These are phyloP conservation scores for Progne subis DNA, from an alignment of 2,113 vertebrate genomes.

Conservation along the genomic window DNA sequence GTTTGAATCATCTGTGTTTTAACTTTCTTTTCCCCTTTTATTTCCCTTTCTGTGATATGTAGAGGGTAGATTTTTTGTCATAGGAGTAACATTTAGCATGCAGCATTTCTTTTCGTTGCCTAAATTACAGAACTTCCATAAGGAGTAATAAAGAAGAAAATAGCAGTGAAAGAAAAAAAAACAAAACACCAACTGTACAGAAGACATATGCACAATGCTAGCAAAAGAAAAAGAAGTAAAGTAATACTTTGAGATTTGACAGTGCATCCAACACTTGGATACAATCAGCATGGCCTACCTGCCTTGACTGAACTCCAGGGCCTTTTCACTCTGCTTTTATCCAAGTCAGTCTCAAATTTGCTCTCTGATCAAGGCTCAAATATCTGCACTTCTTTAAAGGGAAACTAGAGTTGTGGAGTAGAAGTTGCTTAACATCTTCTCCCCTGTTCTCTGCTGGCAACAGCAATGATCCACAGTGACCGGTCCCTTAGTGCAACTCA, in stretches of 20 bases:
- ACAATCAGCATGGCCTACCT: neutral
- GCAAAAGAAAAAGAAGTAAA: neutral
- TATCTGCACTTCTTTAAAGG: neutral
- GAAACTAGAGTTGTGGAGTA: neutral
- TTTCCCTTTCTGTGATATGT: neutral
- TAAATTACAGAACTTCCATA: neutral
- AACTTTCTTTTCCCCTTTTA: neutral
- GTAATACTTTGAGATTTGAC: neutral
- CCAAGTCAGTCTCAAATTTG: neutral
- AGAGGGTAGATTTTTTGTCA: neutral
- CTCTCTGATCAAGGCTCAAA: neutral
- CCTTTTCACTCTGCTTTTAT: neutral
- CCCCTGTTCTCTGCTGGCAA: neutral
- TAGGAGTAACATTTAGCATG: neutral
- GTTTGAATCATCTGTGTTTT: neutral
- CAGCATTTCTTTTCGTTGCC: neutral
- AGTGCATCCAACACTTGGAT: neutral
- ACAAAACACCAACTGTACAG: neutral
- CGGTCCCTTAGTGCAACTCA: neutral
- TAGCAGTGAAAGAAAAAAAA: neutral
- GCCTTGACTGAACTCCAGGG: neutral
- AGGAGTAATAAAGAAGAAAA: neutral
- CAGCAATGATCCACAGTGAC: neutral
- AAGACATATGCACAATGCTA: neutral
- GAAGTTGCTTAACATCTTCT: neutral